Evolutionary conservation across 2,113 vertebrate species (phyloP).

Genomic region (Dipodomys merriami): DNA sequence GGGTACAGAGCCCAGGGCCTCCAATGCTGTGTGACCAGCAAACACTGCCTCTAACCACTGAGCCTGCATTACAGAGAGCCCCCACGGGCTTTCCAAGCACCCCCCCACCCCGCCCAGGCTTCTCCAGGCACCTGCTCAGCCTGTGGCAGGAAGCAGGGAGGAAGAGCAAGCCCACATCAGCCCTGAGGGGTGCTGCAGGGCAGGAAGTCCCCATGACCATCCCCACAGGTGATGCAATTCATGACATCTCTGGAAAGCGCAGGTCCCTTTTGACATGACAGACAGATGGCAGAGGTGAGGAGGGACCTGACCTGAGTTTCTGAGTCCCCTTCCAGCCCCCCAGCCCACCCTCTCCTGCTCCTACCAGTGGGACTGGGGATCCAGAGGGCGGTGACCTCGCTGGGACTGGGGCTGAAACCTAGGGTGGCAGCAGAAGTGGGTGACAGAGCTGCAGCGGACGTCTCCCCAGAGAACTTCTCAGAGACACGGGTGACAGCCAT

Average conservation of each 20-base stretch:
- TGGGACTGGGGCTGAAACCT: slow-evolving; percentile 77
- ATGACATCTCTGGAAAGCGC: background rate
- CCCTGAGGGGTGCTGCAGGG: too few relatives aligned
- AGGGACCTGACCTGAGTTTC: background rate
- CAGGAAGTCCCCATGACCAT: background rate
- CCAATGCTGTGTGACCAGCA: background rate
- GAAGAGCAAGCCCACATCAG: too few relatives aligned
- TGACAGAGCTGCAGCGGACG: slow-evolving; percentile 79
- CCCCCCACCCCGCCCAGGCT: too few relatives aligned
- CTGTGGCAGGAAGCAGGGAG: too few relatives aligned
- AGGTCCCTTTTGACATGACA: background rate
- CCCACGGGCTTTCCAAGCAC: too few relatives aligned
- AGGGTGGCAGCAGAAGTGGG: slow-evolving; percentile 79
- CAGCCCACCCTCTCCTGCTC: background rate
- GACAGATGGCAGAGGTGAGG: too few relatives aligned
- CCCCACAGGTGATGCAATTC: background rate
- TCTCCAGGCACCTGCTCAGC: too few relatives aligned
- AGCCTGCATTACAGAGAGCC: too few relatives aligned
- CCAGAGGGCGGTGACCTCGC: slow-evolving; percentile 80
- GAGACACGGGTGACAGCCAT: slow-evolving; percentile 89
- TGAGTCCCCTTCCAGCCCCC: background rate
- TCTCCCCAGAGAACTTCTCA: slow-evolving; percentile 84
- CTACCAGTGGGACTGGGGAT: slow-evolving; percentile 87
- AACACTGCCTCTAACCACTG: background rate
- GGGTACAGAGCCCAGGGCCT: background rate